A percentile compares a stretch with the other conserved stretches of the same genome.
Evolutionary conservation across 2,888 invertebrate species (phyloP).

Genomic region (Proisotoma minuta): DNA sequence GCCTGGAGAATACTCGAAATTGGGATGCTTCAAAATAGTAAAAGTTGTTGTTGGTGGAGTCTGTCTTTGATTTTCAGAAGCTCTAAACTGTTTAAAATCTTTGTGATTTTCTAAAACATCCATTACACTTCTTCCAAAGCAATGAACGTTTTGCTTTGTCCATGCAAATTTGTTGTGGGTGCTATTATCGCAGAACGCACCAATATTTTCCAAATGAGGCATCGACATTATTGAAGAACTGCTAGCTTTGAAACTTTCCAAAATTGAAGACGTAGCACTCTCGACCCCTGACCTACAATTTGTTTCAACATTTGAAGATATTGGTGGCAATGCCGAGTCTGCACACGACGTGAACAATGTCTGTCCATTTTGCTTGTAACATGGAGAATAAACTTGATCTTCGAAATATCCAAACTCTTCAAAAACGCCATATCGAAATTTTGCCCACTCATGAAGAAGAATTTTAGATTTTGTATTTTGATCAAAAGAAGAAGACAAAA

Average conservation of each 20-base stretch:
- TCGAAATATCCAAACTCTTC: slow-evolving; percentile 60
- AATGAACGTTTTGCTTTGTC: slow-evolving; percentile 63
- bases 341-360: slow-evolving; percentile 28
- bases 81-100: not conserved
- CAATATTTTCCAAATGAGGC: slow-evolving; percentile 9
- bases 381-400: slow-evolving; percentile 59
- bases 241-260: not conserved
- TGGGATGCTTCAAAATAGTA: not conserved
- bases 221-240: slow-evolving; percentile 16
- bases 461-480: slow-evolving; percentile 43
- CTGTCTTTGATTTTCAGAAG: not conserved
- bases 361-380: slow-evolving; percentile 50
- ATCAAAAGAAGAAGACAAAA: slow-evolving; percentile 3
- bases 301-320: not conserved
- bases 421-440: slow-evolving; percentile 65
- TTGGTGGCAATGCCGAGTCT: not conserved
- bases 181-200: slow-evolving; percentile 57
- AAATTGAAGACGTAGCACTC: not conserved
- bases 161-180: slow-evolving; percentile 61
- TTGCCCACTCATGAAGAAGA: slow-evolving; percentile 62
- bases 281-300: not conserved
- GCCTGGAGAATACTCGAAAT: not conserved
- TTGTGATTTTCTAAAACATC: slow-evolving; percentile 57
- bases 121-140: slow-evolving; percentile 58
- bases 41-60: not conserved